A percentile compares a stretch with the other conserved stretches of the same genome.
These are phyloP conservation scores for Chaenodraco wilsoni DNA, from an alignment of 2,797 vertebrate species.

Conservation along the genomic window DNA sequence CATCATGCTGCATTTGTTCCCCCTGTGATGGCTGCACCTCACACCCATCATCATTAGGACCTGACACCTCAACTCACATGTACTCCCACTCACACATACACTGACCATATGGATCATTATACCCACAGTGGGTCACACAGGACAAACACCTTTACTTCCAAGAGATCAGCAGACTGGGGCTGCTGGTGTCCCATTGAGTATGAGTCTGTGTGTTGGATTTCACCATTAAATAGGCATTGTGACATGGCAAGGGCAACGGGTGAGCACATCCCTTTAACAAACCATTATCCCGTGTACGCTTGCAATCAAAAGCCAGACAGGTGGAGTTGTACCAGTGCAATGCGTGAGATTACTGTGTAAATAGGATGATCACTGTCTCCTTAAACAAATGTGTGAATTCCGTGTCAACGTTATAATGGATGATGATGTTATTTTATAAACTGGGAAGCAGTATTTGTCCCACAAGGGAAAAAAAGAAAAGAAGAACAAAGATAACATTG, in stretches of 20 bases:
- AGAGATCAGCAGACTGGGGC: slow-evolving; percentile 58
- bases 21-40: slow-evolving; percentile 41
- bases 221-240: slow-evolving; percentile 41
- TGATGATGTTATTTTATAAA: slow-evolving; percentile 48
- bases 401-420: slow-evolving; percentile 20
- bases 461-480: not conserved
- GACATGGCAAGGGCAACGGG: slow-evolving; percentile 28
- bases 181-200: slow-evolving; percentile 45
- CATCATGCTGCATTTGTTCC: slow-evolving; percentile 38
- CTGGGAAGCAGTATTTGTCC: slow-evolving; percentile 5
- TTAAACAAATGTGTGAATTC: slow-evolving; percentile 18
- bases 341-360: slow-evolving; percentile 1
- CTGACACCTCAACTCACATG: slow-evolving; percentile 49
- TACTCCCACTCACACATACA: slow-evolving; percentile 47
- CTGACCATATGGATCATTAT: slow-evolving; percentile 75
- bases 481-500: not conserved
- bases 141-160: slow-evolving; percentile 72
- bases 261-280: slow-evolving; percentile 40
- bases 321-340: slow-evolving; percentile 8
- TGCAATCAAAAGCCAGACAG: slow-evolving; percentile 38
- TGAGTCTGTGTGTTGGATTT: slow-evolving; percentile 30
- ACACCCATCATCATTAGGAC: slow-evolving; percentile 74
- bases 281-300: slow-evolving; percentile 22
- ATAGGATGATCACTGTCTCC: slow-evolving; percentile 24
- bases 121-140: slow-evolving; percentile 60